Percentiles rank a stretch among this genome's conserved stretches.
Conservation (phyloP, 2,113 vertebrate genomes). For the Zosterops japonicus region DNA sequence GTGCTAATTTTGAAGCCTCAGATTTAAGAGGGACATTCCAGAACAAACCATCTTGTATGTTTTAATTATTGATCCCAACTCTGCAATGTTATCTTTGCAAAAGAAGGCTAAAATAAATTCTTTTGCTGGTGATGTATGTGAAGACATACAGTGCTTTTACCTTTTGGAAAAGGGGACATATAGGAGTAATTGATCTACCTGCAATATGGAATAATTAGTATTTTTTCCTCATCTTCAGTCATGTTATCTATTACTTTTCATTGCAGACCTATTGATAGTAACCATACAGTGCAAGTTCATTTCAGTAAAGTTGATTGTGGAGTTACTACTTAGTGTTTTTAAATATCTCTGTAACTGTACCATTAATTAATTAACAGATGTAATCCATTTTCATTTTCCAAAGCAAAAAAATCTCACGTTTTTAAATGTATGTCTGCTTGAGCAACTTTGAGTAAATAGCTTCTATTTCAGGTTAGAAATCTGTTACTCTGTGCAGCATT, state of each 20-base stretch:
- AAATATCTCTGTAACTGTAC: neutral
- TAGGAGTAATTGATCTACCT: neutral
- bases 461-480: neutral
- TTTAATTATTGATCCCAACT: constrained; percentile 66
- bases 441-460: neutral
- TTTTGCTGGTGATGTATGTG: neutral
- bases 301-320: neutral
- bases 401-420: neutral
- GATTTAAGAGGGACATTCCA: constrained; percentile 56
- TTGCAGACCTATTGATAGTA: neutral
- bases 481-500: neutral
- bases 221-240: neutral
- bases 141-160: neutral
- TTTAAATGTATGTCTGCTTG: neutral
- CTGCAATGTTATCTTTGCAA: constrained; percentile 8
- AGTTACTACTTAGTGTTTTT: neutral
- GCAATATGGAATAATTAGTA: neutral
- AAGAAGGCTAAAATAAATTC: neutral
- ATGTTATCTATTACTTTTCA: neutral
- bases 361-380: neutral
- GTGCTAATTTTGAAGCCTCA: constrained; percentile 57
- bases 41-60: constrained; percentile 28
- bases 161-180: neutral
- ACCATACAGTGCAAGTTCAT: neutral
- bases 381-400: neutral